phyloP scores from a whole-genome alignment of 2,888 invertebrate species.

The Lasioglossum villosulum region DNA sequence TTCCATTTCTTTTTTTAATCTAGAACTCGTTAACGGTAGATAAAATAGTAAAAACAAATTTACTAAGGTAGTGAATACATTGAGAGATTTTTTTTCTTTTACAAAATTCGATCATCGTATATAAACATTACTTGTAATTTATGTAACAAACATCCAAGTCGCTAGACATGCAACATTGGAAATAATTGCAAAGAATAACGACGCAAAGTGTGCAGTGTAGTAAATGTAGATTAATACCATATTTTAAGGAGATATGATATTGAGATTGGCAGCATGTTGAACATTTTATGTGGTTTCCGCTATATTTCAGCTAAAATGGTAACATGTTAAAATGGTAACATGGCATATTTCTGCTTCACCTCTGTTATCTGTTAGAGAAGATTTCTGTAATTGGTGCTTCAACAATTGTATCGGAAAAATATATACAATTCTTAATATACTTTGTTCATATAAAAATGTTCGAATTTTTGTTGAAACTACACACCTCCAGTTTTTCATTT shows the following conservation, averaged over 20 bases:
- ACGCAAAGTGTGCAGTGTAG: slow-evolving; percentile 58
- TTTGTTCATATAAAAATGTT: slow-evolving; percentile 72
- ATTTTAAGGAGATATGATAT: slow-evolving; percentile 77
- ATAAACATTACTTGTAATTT: slow-evolving; percentile 47
- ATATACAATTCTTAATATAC: slow-evolving; percentile 67
- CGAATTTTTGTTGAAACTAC: slow-evolving; percentile 59
- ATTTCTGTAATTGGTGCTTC: slow-evolving; percentile 51
- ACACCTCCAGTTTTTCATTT: slow-evolving; percentile 27
- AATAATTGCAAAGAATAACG: slow-evolving; percentile 53
- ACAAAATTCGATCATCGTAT: slow-evolving; percentile 47
- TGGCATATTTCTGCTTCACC: slow-evolving; percentile 38
- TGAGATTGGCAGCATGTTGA: slow-evolving; percentile 80
- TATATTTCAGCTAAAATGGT: slow-evolving; percentile 69
- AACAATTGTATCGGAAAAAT: slow-evolving; percentile 57
- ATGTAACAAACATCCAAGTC: slow-evolving; percentile 46
- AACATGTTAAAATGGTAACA: slow-evolving; percentile 66
- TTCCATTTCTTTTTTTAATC: slow-evolving; percentile 5
- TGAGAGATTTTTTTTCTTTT: slow-evolving; percentile 16
- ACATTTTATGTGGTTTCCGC: slow-evolving; percentile 78
- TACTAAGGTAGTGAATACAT: slow-evolving; percentile 28
- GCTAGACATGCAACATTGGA: slow-evolving; percentile 36
- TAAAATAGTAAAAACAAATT: slow-evolving; percentile 30
- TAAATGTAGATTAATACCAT: slow-evolving; percentile 64
- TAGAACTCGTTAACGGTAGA: neutral
- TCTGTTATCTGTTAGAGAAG: slow-evolving; percentile 43